phyloP scores from a whole-genome alignment of 2,888 invertebrate species.

The Chromoteleia sp. region DNA sequence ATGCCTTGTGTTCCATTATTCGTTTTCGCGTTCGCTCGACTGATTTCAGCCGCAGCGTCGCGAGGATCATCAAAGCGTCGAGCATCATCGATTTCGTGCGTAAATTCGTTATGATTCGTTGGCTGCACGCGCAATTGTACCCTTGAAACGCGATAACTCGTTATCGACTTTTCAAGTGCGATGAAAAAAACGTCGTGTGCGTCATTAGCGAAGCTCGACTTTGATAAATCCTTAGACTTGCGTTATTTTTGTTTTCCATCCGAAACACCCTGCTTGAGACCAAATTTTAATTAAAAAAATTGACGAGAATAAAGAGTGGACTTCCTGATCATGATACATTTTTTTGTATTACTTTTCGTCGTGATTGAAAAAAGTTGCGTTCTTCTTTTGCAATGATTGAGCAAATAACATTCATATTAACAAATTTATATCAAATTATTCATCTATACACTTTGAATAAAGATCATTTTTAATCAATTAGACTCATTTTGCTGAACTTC shows the following conservation, averaged over 20 bases:
- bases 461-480: too few relatives aligned
- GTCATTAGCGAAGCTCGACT: constrained; percentile 62
- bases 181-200: constrained; percentile 34
- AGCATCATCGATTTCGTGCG: constrained; percentile 51
- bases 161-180: constrained; percentile 57
- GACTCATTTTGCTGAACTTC: too few relatives aligned
- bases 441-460: too few relatives aligned
- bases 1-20: constrained; percentile 48
- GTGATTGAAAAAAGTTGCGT: too few relatives aligned
- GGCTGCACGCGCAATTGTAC: constrained; percentile 50
- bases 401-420: too few relatives aligned
- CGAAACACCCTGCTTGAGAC: constrained; percentile 54
- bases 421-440: too few relatives aligned
- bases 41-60: constrained; percentile 45
- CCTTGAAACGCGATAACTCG: constrained; percentile 48
- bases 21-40: constrained; percentile 55
- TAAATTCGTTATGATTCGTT: constrained; percentile 70
- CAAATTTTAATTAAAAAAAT: constrained; percentile 17
- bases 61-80: constrained; percentile 59
- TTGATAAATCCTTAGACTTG: constrained; percentile 61
- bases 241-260: constrained; percentile 47
- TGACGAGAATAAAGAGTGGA: neutral
- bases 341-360: too few relatives aligned
- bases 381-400: too few relatives aligned
- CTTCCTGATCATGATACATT: neutral